These are phyloP conservation scores for Rhinoderma darwinii DNA, from an alignment of 2,113 vertebrate species.

Conservation along the genomic window DNA sequence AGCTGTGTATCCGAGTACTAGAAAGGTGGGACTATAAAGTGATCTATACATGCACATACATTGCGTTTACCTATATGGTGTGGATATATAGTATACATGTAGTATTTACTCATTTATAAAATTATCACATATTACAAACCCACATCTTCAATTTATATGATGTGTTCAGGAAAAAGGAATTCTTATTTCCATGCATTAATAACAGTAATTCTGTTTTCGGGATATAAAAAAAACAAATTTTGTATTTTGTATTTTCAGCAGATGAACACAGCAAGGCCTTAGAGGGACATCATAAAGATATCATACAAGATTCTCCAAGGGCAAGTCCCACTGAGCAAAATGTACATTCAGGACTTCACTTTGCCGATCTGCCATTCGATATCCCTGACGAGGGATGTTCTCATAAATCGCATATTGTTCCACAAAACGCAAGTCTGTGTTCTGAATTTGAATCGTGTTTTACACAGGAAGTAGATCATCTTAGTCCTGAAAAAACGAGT, in stretches of 20 bases:
- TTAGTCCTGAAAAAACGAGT: not conserved
- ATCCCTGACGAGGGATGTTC: not conserved
- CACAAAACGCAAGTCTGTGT: not conserved
- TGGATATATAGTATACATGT: too few relatives aligned
- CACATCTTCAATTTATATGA: not conserved
- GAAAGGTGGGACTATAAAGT: too few relatives aligned
- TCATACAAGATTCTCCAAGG: not conserved
- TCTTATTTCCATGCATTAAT: not conserved
- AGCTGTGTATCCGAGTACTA: too few relatives aligned
- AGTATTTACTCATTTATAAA: too few relatives aligned
- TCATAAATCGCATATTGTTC: not conserved
- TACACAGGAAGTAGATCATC: not conserved
- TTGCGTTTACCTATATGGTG: too few relatives aligned
- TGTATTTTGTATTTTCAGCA: not conserved
- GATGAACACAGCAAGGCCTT: not conserved
- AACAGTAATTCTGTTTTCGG: not conserved
- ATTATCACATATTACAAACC: too few relatives aligned
- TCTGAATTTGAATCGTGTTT: not conserved
- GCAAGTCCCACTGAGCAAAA: not conserved
- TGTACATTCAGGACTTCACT: not conserved
- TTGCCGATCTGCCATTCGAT: not conserved
- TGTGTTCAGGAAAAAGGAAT: not conserved
- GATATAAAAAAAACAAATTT: not conserved
- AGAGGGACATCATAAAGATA: not conserved
- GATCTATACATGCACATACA: too few relatives aligned